These are phyloP conservation scores for Ceyx cyanopectus DNA, from an alignment of 2,113 vertebrate genomes.

Conservation along the genomic window DNA sequence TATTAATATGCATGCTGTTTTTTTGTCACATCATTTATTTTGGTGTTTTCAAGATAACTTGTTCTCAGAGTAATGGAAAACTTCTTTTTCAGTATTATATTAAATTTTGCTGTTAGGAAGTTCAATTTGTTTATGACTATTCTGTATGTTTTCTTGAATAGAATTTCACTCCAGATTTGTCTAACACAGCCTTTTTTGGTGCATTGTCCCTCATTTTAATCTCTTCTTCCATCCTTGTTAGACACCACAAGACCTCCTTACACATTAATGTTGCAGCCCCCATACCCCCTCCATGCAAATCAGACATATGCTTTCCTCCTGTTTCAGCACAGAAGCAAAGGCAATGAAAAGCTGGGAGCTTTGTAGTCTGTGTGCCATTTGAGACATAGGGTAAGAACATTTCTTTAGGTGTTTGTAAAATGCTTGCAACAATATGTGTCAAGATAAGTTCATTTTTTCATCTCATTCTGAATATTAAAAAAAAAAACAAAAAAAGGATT, in stretches of 20 bases:
- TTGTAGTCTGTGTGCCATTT: background rate
- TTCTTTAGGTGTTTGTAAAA: background rate
- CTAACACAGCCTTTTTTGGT: background rate
- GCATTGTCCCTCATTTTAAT: background rate
- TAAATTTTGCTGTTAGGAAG: background rate
- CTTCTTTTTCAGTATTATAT: background rate
- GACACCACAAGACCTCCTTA: background rate
- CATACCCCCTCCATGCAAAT: background rate
- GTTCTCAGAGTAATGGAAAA: background rate
- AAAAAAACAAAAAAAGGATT: background rate
- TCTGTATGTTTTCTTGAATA: background rate
- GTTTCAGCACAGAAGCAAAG: background rate
- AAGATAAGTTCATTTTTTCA: background rate
- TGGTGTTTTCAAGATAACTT: background rate
- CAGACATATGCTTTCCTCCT: background rate
- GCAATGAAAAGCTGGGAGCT: rapidly evolving
- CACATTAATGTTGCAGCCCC: background rate
- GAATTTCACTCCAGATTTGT: background rate
- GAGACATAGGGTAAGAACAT: background rate
- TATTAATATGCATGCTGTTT: background rate
- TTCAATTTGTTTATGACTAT: background rate
- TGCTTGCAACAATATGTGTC: background rate
- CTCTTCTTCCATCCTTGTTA: background rate
- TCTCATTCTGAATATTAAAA: background rate
- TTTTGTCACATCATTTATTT: slow-evolving; percentile 12